phyloP scores from a whole-genome alignment of 2,888 invertebrate genomes.

The Tenthredo amoena region DNA sequence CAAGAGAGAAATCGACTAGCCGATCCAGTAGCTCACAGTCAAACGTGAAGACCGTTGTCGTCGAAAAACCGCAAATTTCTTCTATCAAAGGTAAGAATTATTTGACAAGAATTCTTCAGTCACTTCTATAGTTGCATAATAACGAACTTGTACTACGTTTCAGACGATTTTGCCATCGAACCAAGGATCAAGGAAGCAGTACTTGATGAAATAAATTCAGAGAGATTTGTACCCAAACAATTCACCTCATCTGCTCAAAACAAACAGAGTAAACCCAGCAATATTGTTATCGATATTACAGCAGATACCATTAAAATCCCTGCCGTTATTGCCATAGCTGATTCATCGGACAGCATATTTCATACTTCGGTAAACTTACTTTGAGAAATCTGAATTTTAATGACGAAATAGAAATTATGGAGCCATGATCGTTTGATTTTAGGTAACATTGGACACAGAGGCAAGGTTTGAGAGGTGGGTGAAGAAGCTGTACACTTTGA shows the following conservation, averaged over 20 bases:
- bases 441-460: slow-evolving; percentile 86
- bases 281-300: slow-evolving; percentile 87
- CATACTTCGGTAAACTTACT: slow-evolving; percentile 71
- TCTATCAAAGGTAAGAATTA: slow-evolving; percentile 65
- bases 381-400: neutral
- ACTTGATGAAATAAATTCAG: slow-evolving; percentile 86
- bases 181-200: slow-evolving; percentile 77
- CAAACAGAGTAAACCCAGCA: slow-evolving; percentile 83
- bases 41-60: slow-evolving; percentile 63
- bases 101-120: neutral
- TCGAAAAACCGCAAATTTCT: slow-evolving; percentile 64
- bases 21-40: slow-evolving; percentile 73
- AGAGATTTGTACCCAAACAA: slow-evolving; percentile 83
- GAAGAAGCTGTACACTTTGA: slow-evolving; percentile 83
- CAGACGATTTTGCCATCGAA: slow-evolving; percentile 73
- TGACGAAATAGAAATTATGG: slow-evolving; percentile 33
- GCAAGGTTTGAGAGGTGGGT: slow-evolving; percentile 88
- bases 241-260: slow-evolving; percentile 80
- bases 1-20: slow-evolving; percentile 74
- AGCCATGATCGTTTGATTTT: slow-evolving; percentile 69
- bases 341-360: slow-evolving; percentile 71
- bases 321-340: slow-evolving; percentile 73
- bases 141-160: slow-evolving; percentile 45
- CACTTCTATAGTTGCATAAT: neutral
- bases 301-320: slow-evolving; percentile 86